Percentiles rank a stretch among this genome's conserved stretches.
These are phyloP conservation scores for Pristis pectinata DNA, from an alignment of 2,797 vertebrate species.

Conservation along the genomic window DNA sequence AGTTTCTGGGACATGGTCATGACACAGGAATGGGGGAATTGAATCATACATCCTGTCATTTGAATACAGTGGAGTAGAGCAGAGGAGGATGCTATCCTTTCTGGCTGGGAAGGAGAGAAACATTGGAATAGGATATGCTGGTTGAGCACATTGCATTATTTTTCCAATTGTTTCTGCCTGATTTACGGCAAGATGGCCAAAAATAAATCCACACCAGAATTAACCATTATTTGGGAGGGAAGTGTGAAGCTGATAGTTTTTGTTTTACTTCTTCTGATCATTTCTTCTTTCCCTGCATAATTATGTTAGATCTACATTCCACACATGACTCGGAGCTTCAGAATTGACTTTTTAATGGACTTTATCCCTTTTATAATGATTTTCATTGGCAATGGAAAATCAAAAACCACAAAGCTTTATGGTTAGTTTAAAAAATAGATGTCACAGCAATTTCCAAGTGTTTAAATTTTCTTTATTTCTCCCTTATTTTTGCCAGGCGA, in stretches of 20 bases:
- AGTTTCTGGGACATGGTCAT: no score
- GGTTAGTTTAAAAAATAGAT: background rate
- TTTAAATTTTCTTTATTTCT: background rate
- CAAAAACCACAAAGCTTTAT: background rate
- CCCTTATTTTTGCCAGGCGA: background rate
- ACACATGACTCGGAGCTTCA: background rate
- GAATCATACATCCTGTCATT: background rate
- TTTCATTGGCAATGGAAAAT: background rate
- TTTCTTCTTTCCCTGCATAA: background rate
- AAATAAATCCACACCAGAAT: background rate
- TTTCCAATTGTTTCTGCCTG: background rate
- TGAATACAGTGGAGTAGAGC: background rate
- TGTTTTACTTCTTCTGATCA: background rate
- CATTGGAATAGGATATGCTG: background rate
- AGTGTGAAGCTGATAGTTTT: background rate
- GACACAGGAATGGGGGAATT: no score
- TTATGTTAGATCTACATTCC: background rate
- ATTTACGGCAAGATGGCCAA: background rate
- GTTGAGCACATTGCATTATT: background rate
- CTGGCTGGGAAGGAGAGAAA: background rate
- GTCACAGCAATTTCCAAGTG: background rate
- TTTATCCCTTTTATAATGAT: background rate
- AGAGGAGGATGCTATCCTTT: background rate
- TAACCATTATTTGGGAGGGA: background rate
- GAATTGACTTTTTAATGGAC: no score